Base-by-base conservation (phyloP, 2,888 invertebrate species). In the Eupithecia pulchellata region DNA sequence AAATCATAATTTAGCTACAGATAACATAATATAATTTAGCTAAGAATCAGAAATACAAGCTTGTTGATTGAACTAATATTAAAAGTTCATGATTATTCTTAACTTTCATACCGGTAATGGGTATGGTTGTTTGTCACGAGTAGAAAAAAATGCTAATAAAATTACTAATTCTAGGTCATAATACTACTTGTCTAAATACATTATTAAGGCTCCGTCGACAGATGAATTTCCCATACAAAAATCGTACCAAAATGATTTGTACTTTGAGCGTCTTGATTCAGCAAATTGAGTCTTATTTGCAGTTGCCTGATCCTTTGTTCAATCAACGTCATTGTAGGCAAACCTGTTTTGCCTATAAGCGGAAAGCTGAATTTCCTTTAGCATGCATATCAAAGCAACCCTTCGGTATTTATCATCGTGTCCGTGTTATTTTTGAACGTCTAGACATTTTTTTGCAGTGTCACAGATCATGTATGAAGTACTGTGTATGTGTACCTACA, bases 271-370 rank as follows among this genome's bases (percentile, higher is more conserved):
- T 74, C 80, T 79, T 77, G 58, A 14, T 2, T 47, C 64, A 65
- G 61, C 63, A 20, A 20, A 74, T 69, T 75, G 60, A 75, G 80
- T 75, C 60, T 36, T 62, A 32, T 52, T n/a, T 25, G 42, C 47
- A 11, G 39, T 32, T 58, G 62, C 39, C 64, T 69, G 39, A 27
- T 74, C 69, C 75, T 77, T 76, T 77, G 74, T 77, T 52, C 64
- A 64, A 77, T 34, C 63, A 64, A 73, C 20, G 20, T 25, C 25
- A 25, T 52, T 13, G 13, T 25, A 25, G 52, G 83, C 73, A 69
- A 75, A 80, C 83, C 77, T 72, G 88, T 87, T 89, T 88, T 88
- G 82, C 78, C 89, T 88, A 83, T 87, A 88, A 85, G 84, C 80
- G 89, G 89, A 86, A 86, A 83, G 84, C 87, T 89, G 91, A 90